Percentiles rank a stretch among this genome's conserved stretches.
These are phyloP conservation scores for Alectura lathami DNA, from an alignment of 2,113 vertebrate genomes.

Conservation along the genomic window DNA sequence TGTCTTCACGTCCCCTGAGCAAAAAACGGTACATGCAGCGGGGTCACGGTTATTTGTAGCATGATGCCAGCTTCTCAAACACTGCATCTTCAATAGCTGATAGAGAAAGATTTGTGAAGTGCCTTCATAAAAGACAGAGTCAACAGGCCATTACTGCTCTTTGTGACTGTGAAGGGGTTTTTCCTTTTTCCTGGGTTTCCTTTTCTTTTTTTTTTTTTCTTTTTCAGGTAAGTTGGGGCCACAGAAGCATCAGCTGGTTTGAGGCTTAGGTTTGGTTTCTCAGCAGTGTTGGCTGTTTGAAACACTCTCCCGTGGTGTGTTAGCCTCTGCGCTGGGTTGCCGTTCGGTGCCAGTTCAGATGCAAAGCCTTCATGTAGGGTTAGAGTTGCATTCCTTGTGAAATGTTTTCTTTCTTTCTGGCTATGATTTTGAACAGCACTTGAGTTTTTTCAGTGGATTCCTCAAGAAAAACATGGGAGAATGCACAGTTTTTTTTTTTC, in stretches of 20 bases:
- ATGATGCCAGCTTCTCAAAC: background rate
- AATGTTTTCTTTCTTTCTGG: background rate
- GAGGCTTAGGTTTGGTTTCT: background rate
- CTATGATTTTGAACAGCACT: background rate
- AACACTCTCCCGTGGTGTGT: background rate
- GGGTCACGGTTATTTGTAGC: background rate
- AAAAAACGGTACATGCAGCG: accelerated
- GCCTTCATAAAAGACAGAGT: background rate
- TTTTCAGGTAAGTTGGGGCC: background rate
- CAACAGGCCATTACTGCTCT: background rate
- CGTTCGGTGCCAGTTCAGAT: background rate
- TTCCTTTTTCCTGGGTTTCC: no score
- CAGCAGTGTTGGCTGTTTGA: background rate
- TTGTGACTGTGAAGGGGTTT: background rate
- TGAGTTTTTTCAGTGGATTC: background rate
- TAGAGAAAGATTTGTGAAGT: background rate
- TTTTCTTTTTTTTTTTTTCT: background rate
- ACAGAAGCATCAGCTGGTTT: background rate
- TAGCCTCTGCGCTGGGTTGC: background rate
- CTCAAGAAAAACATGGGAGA: background rate
- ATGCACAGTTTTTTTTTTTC: background rate
- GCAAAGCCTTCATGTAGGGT: background rate
- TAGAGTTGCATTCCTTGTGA: background rate
- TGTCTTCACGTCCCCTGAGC: background rate
- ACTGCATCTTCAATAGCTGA: background rate